phyloP scores from a whole-genome alignment of 2,888 invertebrate species.

The Tryphoninae sp. region DNA sequence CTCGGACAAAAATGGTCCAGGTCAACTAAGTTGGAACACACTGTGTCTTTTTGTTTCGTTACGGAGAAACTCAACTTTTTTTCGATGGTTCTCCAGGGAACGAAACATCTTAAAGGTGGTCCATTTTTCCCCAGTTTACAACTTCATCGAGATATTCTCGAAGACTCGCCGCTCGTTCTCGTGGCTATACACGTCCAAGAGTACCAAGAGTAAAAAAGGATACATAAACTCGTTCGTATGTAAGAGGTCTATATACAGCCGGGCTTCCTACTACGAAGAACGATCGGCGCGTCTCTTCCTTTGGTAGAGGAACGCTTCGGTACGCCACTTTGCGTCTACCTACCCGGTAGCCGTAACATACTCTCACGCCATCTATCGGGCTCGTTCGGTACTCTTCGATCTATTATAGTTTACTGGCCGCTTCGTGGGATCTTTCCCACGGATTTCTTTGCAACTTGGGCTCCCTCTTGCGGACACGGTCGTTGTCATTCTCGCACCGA shows the following conservation, averaged over 20 bases:
- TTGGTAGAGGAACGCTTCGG: slow-evolving; percentile 14
- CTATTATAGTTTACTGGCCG: slow-evolving; percentile 25
- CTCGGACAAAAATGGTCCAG: too few relatives aligned
- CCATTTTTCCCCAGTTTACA: background rate
- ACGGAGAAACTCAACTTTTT: too few relatives aligned
- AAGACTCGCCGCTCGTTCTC: slow-evolving; percentile 36
- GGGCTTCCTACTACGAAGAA: slow-evolving; percentile 38
- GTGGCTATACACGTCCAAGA: slow-evolving; percentile 18
- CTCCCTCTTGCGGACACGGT: background rate
- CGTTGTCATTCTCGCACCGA: slow-evolving; percentile 36
- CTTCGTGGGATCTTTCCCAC: slow-evolving; percentile 48
- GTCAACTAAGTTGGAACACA: too few relatives aligned
- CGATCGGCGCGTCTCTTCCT: slow-evolving; percentile 28
- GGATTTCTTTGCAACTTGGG: slow-evolving; percentile 36
- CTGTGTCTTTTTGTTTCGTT: too few relatives aligned
- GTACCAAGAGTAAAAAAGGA: slow-evolving; percentile 35
- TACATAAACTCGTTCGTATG: slow-evolving; percentile 42
- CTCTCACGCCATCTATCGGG: slow-evolving; percentile 26
- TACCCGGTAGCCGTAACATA: background rate
- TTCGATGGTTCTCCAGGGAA: too few relatives aligned
- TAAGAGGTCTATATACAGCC: slow-evolving; percentile 36
- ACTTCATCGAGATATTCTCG: slow-evolving; percentile 37
- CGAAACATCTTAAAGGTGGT: too few relatives aligned
- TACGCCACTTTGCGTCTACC: slow-evolving; percentile 38
- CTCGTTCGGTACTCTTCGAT: slow-evolving; percentile 29